Base-by-base conservation (phyloP, 2,797 vertebrate genomes). In the Manis crassicaudata region DNA sequence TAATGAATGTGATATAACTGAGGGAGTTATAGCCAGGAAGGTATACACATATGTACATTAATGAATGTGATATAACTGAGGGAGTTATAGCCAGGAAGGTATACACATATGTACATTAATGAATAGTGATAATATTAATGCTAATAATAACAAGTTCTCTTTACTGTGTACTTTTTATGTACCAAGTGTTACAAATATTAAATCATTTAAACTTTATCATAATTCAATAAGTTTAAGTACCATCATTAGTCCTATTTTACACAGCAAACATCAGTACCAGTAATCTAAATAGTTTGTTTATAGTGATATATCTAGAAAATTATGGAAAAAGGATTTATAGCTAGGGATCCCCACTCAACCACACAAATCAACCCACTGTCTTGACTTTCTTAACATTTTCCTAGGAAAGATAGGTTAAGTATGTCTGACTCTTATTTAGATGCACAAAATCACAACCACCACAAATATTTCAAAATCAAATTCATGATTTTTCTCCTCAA, bases 211-310 rank as follows among this genome's bases (percentile, higher is more conserved):
- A 50, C 11, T 21, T 75, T 88, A 72, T 46, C 52, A 83, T 72
- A 70, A 72, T 89, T 87, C 7, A 87, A 12, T 77, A 46, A 35
- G 11, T 91, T 46, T 68, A 92, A 88, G 46, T 63, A 6, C 18
- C 6, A 85, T 18, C 25, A 68, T 90, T 40, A 88, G 4, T 82
- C 16, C 21, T 17, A n/a, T 52, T 25, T 82, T 73, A 75, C 7
- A 60, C 43, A 82, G 16, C 6, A 62, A 79, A 63, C 0, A 21
- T 1, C 13, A 60, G 25, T 12, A 70, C 20, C 7, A 52, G 7
- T 70, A 58, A 85, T 83, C 1, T 35, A 82, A 94, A 46, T 77
- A 80, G 60, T 43, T 32, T 32, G 8, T 27, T 32, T 27, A 67
- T 50, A 62, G 16, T 91, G 25, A 35, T 29, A 32, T 37, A 46